phyloP scores from a whole-genome alignment of 2,888 invertebrate genomes.

The Argynnis bischoffii region DNA sequence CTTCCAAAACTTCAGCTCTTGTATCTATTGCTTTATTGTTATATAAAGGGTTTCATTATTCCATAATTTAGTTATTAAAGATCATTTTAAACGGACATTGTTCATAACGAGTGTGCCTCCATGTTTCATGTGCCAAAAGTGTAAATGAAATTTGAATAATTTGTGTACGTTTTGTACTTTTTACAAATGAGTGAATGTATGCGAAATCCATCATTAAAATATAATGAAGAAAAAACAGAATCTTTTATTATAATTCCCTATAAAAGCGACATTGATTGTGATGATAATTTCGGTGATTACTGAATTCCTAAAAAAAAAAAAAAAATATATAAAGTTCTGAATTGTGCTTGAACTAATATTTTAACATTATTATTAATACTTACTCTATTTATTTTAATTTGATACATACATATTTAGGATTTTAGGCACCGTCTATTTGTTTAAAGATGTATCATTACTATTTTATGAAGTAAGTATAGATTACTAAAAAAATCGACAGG shows the following conservation, averaged over 20 bases:
- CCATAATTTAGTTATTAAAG: constrained; percentile 12
- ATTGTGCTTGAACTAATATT: no score
- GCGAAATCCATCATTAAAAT: constrained; percentile 20
- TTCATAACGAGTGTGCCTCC: not conserved
- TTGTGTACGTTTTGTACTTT: constrained; percentile 5
- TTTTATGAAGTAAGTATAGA: no score
- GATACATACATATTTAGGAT: no score
- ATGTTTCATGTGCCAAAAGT: constrained; percentile 7
- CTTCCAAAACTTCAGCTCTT: constrained; percentile 32
- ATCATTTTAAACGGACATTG: not conserved
- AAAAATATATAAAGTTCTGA: no score
- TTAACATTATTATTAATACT: no score
- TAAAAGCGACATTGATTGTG: no score
- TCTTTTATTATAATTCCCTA: constrained; percentile 7
- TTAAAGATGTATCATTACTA: not conserved
- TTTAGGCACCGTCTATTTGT: no score
- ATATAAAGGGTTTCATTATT: constrained; percentile 32
- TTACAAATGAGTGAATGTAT: constrained; percentile 11
- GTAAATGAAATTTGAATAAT: constrained; percentile 9
- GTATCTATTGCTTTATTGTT: constrained; percentile 36
- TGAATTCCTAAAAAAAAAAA: no score
- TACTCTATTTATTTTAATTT: no score
- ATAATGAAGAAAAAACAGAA: not conserved
- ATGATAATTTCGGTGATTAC: no score
- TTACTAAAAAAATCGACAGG: no score